phyloP scores from a whole-genome alignment of 1,140 invertebrate genomes.

The Eurytemora carolleeae region DNA sequence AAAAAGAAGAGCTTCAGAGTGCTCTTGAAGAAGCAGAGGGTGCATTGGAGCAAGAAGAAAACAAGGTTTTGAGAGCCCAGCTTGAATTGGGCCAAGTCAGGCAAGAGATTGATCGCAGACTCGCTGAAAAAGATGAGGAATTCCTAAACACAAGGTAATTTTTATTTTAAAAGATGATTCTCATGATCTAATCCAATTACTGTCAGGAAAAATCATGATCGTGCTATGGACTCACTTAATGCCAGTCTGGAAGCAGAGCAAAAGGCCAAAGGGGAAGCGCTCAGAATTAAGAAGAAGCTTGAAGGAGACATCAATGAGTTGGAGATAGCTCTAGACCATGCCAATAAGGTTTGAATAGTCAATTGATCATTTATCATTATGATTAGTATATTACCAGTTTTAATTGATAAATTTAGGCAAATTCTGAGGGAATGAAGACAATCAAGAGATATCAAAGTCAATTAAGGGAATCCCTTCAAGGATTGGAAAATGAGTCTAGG shows the following conservation, averaged over 20 bases:
- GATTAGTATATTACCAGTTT: no score
- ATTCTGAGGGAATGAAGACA: slow-evolving; percentile 34
- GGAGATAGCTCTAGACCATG: slow-evolving; percentile 32
- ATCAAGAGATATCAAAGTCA: slow-evolving; percentile 21
- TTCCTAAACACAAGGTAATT: slow-evolving; percentile 37
- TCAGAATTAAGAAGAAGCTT: no score
- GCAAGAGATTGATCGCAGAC: slow-evolving; percentile 36
- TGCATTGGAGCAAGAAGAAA: slow-evolving; percentile 94
- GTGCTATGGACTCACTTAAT: slow-evolving; percentile 35
- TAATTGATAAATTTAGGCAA: no score
- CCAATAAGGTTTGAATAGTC: no score
- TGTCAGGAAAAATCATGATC: slow-evolving; percentile 90
- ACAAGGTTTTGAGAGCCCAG: slow-evolving; percentile 35
- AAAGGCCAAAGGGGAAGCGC: slow-evolving; percentile 32
- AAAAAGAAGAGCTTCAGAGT: slow-evolving; percentile 45
- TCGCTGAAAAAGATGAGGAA: slow-evolving; percentile 43
- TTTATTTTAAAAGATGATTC: not conserved
- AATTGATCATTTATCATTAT: no score
- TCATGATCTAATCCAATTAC: slow-evolving; percentile 14
- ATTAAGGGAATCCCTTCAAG: slow-evolving; percentile 2
- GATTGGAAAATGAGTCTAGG: slow-evolving; percentile 76
- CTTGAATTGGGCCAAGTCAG: slow-evolving; percentile 37
- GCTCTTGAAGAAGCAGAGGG: slow-evolving; percentile 96
- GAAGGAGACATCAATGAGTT: slow-evolving; percentile 39
- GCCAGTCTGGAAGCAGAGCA: slow-evolving; percentile 33